These are phyloP conservation scores for Myotis pilosus DNA, from an alignment of 2,797 vertebrate species.

Conservation along the genomic window DNA sequence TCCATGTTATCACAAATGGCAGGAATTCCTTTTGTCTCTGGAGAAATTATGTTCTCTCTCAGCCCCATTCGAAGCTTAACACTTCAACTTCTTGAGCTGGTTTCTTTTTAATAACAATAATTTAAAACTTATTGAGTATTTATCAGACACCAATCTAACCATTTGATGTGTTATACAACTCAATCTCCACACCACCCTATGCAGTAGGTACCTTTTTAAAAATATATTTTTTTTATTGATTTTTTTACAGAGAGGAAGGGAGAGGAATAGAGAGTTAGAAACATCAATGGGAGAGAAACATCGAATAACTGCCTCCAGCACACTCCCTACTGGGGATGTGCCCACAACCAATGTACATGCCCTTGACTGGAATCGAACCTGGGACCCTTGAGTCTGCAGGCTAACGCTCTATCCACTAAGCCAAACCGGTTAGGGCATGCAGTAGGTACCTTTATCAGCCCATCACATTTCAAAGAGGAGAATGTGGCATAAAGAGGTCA, in stretches of 20 bases:
- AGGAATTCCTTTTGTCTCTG: not conserved
- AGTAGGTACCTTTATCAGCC: not conserved
- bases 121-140: not conserved
- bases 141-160: not conserved
- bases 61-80: not conserved
- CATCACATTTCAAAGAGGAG: not conserved
- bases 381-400: too few species aligned
- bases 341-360: too few species aligned
- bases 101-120: conserved; percentile 4
- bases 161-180: not conserved
- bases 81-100: not conserved
- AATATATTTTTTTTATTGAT: too few species aligned
- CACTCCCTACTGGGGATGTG: too few species aligned
- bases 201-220: not conserved
- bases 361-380: too few species aligned
- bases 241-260: too few species aligned
- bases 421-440: too few species aligned
- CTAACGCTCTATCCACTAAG: too few species aligned
- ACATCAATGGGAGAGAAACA: too few species aligned
- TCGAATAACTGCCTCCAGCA: too few species aligned
- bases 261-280: too few species aligned
- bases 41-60: not conserved
- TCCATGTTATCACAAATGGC: not conserved
- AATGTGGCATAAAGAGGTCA: not conserved
- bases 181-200: not conserved